phyloP scores from a whole-genome alignment of 1,140 invertebrate species.

The Heliconius hermathena region DNA sequence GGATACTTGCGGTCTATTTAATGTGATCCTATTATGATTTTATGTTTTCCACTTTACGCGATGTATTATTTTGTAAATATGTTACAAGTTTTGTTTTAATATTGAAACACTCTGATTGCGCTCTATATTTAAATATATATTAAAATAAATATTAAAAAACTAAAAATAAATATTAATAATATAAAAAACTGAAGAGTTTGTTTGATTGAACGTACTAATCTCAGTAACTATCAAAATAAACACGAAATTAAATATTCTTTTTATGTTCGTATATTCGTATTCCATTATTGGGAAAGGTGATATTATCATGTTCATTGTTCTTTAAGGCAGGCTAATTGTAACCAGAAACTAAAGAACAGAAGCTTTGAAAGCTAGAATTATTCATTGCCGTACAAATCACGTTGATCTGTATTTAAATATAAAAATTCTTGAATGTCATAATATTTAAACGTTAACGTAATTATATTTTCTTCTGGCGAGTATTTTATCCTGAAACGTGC shows the following conservation, averaged over 20 bases:
- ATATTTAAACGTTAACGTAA: background rate
- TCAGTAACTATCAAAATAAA: too few species aligned
- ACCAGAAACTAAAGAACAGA: background rate
- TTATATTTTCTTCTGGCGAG: background rate
- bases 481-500: background rate
- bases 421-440: background rate
- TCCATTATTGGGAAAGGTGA: too few species aligned
- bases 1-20: slow-evolving; percentile 22
- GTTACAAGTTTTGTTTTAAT: background rate
- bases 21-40: slow-evolving; percentile 1
- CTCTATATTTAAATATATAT: background rate
- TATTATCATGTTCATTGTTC: too few species aligned
- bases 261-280: too few species aligned
- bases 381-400: background rate
- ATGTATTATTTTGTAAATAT: background rate
- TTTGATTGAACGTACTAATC: too few species aligned
- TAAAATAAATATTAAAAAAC: too few species aligned
- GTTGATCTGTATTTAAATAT: background rate
- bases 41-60: slow-evolving; percentile 4
- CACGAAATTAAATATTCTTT: too few species aligned
- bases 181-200: too few species aligned
- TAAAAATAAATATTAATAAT: too few species aligned
- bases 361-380: background rate
- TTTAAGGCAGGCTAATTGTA: background rate
- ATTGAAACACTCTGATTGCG: background rate